A percentile compares a stretch with the other conserved stretches of the same genome.
Conservation (phyloP, 1,140 invertebrate species). For the Drosophila nigromelanica region DNA sequence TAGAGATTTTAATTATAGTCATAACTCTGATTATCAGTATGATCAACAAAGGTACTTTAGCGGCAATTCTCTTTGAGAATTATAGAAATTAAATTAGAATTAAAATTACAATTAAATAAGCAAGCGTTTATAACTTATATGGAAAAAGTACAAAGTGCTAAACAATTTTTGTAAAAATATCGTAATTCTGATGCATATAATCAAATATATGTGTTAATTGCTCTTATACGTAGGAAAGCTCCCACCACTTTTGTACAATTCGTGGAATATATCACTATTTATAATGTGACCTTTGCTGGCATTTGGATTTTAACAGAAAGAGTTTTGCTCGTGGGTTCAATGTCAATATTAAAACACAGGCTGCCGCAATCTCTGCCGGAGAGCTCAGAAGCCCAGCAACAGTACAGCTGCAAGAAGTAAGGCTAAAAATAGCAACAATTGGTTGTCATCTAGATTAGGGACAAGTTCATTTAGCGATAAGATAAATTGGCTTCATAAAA, state of each 20-base stretch:
- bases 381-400: not conserved
- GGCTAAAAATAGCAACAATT: slow-evolving; percentile 61
- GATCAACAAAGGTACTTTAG: not conserved
- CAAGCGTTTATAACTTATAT: no score
- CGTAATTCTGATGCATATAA: no score
- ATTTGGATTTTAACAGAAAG: not conserved
- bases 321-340: not conserved
- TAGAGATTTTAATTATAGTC: no score
- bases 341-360: no score
- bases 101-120: no score
- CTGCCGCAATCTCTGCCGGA: not conserved
- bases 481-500: slow-evolving; percentile 64
- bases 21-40: no score
- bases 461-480: slow-evolving; percentile 59
- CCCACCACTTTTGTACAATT: not conserved
- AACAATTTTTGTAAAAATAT: no score
- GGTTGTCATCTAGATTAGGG: slow-evolving; percentile 50
- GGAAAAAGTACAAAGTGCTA: no score
- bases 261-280: not conserved
- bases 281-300: slow-evolving; percentile 6
- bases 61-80: no score
- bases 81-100: no score
- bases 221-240: no score
- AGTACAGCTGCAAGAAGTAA: not conserved
- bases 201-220: no score